Percentiles rank a stretch among this genome's conserved stretches.
Conservation (phyloP, 1,140 invertebrate species). For the Ridgeia piscesae region DNA sequence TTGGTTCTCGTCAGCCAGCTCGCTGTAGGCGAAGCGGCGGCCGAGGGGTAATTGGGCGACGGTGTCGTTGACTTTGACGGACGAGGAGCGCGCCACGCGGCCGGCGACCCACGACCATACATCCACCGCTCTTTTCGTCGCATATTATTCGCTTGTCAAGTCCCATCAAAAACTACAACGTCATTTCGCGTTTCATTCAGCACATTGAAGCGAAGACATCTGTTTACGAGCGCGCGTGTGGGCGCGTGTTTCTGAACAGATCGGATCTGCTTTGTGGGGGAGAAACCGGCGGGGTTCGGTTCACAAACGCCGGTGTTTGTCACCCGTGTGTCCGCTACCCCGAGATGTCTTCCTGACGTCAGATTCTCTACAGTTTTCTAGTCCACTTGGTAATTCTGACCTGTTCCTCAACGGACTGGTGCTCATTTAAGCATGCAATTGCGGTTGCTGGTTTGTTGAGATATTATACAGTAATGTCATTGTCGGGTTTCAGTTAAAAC, state of each 20-base stretch:
- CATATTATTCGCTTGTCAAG: not conserved
- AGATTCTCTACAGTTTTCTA: not conserved
- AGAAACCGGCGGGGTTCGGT: not conserved
- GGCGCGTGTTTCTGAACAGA: not conserved
- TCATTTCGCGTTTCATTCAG: not conserved
- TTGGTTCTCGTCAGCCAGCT: not conserved
- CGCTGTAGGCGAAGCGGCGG: too few relatives aligned
- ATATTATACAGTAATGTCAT: not conserved
- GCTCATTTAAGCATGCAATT: not conserved
- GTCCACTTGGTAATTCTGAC: not conserved
- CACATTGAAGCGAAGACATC: not conserved
- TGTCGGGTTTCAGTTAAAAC: not conserved
- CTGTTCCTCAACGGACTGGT: not conserved
- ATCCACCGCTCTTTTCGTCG: not conserved
- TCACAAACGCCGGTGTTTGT: too few relatives aligned
- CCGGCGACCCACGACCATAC: not conserved
- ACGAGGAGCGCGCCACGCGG: not conserved
- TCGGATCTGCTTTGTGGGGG: not conserved
- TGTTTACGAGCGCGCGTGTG: not conserved
- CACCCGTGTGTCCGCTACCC: not conserved
- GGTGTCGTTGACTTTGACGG: not conserved
- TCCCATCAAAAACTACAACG: slow-evolving; percentile 8
- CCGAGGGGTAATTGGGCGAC: not conserved
- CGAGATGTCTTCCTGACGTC: not conserved
- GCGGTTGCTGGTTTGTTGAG: not conserved